Conservation (phyloP, 2,888 invertebrate genomes). For the Aphodius sticticus region DNA sequence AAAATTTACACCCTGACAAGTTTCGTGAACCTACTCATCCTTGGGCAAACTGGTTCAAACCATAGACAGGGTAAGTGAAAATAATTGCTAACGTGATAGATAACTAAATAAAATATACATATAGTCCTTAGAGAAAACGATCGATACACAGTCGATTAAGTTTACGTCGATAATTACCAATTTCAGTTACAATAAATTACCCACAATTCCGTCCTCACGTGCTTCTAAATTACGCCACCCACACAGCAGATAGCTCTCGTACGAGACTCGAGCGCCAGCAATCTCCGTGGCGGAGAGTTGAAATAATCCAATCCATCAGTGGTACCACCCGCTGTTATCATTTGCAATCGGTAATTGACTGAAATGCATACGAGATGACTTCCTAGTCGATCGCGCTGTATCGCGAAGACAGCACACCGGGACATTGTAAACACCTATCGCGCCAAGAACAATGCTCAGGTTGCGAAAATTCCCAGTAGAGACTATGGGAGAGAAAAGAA, state of each 20-base stretch:
- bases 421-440: slow-evolving; percentile 14
- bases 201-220: not conserved
- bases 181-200: slow-evolving; percentile 17
- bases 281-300: slow-evolving; percentile 17
- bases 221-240: slow-evolving; percentile 10
- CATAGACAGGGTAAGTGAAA: too few relatives aligned
- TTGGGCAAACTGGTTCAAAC: too few relatives aligned
- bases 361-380: slow-evolving; percentile 23
- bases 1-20: too few relatives aligned
- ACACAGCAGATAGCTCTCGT: slow-evolving; percentile 13
- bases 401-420: not conserved
- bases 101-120: too few relatives aligned
- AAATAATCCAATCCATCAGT: slow-evolving; percentile 36
- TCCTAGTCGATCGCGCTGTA: slow-evolving; percentile 8
- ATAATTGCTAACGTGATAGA: too few relatives aligned
- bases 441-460: slow-evolving; percentile 11
- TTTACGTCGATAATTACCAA: slow-evolving; percentile 6
- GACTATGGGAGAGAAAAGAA: not conserved
- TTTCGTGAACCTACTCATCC: too few relatives aligned
- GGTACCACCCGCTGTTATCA: slow-evolving; percentile 41
- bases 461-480: slow-evolving; percentile 18
- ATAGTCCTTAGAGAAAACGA: not conserved
- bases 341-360: slow-evolving; percentile 42
- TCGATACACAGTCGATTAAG: slow-evolving; percentile 14
- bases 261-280: slow-evolving; percentile 17